Percentiles rank a stretch among this genome's conserved stretches.
phyloP scores from a whole-genome alignment of 2,888 invertebrate species.

The Eutolmus rufibarbis region DNA sequence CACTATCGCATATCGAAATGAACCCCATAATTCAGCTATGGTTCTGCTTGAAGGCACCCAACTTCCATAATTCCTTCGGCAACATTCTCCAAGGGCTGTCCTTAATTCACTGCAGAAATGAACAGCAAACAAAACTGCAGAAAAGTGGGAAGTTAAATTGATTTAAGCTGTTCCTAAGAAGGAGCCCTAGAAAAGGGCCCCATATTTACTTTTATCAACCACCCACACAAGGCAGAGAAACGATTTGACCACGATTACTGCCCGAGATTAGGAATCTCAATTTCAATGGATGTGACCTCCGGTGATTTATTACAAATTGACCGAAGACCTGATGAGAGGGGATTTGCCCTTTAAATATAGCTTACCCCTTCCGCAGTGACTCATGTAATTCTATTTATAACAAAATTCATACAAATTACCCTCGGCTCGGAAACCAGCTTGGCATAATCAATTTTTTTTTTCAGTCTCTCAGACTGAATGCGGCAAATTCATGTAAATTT shows the following conservation, averaged over 20 bases:
- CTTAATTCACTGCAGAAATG: neutral
- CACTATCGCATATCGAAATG: neutral
- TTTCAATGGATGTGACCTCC: neutral
- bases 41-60: neutral
- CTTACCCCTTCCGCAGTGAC: neutral
- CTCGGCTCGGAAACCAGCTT: neutral
- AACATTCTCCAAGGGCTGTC: neutral
- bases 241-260: neutral
- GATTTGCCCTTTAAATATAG: neutral
- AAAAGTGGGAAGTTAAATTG: neutral
- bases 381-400: neutral
- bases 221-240: neutral
- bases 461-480: neutral
- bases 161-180: neutral
- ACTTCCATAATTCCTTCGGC: neutral
- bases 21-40: neutral
- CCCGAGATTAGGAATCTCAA: neutral
- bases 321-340: neutral
- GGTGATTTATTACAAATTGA: neutral
- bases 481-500: neutral
- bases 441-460: neutral
- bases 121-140: neutral
- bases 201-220: neutral
- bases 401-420: neutral
- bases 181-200: neutral